Percentiles rank a stretch among this genome's conserved stretches.
These are phyloP conservation scores for Catagonus wagneri DNA, from an alignment of 2,113 vertebrate species.

Conservation along the genomic window DNA sequence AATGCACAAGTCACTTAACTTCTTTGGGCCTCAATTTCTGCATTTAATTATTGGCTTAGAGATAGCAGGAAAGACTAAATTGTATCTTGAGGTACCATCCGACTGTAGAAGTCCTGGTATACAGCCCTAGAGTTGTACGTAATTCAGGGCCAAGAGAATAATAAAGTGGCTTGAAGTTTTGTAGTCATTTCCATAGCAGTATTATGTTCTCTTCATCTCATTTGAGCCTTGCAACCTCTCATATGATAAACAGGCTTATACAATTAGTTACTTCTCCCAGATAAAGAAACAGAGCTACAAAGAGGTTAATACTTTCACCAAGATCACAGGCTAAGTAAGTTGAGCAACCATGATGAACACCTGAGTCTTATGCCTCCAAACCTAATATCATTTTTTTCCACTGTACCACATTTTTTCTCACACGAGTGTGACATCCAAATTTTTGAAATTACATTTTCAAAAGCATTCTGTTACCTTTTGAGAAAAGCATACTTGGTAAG, in stretches of 20 bases:
- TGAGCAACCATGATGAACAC: background rate
- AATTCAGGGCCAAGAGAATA: background rate
- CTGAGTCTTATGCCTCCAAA: background rate
- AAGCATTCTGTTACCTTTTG: conserved; percentile 6
- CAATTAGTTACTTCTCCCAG: background rate
- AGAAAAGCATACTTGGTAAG: background rate
- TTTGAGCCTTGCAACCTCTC: background rate
- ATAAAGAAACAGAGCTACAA: conserved; percentile 23
- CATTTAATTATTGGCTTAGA: background rate
- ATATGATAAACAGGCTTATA: background rate
- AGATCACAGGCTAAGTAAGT: background rate
- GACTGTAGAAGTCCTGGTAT: background rate
- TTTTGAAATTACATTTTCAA: conserved; percentile 32
- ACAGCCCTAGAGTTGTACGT: background rate
- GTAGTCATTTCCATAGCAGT: background rate
- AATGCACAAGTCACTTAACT: background rate
- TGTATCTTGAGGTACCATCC: background rate
- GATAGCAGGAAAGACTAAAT: background rate
- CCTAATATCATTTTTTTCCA: background rate
- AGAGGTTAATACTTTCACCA: background rate
- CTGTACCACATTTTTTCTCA: background rate
- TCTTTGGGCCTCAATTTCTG: background rate
- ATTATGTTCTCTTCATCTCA: background rate
- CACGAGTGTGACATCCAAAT: background rate
- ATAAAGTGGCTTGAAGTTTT: background rate